These are phyloP conservation scores for Carpatolechia fugitivella DNA, from an alignment of 2,888 invertebrate species.

Conservation along the genomic window DNA sequence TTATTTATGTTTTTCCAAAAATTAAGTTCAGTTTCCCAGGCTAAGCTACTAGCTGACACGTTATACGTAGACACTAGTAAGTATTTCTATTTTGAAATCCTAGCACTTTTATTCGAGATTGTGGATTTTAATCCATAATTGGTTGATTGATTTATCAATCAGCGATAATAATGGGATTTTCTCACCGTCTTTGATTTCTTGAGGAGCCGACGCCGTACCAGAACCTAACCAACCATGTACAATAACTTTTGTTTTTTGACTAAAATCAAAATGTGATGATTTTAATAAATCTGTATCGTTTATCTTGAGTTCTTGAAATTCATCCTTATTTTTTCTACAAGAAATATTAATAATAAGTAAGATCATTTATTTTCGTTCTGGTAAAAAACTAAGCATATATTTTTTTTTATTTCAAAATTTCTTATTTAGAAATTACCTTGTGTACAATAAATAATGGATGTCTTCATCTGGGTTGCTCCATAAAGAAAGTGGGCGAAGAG, in stretches of 20 bases:
- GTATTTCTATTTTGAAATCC: too few relatives aligned
- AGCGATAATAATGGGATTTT: too few relatives aligned
- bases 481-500: background rate
- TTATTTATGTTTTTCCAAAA: too few relatives aligned
- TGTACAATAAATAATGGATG: background rate
- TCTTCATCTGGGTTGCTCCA: background rate
- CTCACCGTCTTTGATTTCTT: constrained; percentile 4
- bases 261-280: constrained; percentile 7
- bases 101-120: too few relatives aligned
- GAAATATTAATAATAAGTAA: background rate
- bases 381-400: background rate
- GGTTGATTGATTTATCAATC: too few relatives aligned
- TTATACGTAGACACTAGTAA: too few relatives aligned
- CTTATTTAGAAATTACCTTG: background rate
- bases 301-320: constrained; percentile 1
- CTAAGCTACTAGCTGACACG: too few relatives aligned
- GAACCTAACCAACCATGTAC: constrained; percentile 11
- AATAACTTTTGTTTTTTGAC: constrained; percentile 1
- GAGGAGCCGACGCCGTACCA: background rate
- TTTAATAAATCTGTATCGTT: background rate
- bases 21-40: too few relatives aligned
- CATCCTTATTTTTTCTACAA: background rate
- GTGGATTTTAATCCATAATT: too few relatives aligned
- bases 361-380: too few relatives aligned
- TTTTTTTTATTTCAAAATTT: background rate